A percentile compares a stretch with the other conserved stretches of the same genome.
Conservation (phyloP, 2,113 vertebrate species). For the Chroicocephalus ridibundus region DNA sequence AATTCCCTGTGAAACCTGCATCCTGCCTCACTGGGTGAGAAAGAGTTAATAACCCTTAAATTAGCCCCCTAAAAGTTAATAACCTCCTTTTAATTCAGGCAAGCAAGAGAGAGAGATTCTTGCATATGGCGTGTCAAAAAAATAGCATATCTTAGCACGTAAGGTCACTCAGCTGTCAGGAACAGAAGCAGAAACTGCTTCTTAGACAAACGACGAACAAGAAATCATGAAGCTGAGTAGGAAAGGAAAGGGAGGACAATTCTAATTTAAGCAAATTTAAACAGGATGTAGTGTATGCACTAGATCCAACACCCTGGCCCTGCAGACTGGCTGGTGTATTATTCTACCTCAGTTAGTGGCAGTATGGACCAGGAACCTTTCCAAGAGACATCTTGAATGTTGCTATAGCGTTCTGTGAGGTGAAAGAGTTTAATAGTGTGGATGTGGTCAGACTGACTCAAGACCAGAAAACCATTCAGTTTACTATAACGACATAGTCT, state of each 20-base stretch:
- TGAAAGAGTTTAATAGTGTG: not conserved
- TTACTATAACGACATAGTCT: accelerated
- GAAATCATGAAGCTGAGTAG: not conserved
- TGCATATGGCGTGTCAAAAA: constrained; percentile 22
- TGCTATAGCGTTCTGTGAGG: not conserved
- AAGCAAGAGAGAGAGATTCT: not conserved
- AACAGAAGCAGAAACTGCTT: constrained; percentile 1
- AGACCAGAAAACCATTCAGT: not conserved
- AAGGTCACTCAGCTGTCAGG: constrained; percentile 15
- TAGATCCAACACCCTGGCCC: not conserved
- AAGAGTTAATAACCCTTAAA: not conserved
- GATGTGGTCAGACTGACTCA: not conserved
- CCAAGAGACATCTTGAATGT: not conserved
- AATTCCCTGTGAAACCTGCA: not conserved
- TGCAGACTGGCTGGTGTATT: not conserved
- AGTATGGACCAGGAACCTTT: not conserved
- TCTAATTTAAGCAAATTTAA: not conserved
- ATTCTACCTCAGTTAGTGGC: not conserved
- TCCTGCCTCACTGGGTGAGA: not conserved
- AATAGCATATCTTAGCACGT: not conserved
- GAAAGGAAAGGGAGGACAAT: not conserved
- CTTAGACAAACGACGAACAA: not conserved
- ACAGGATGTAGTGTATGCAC: not conserved
- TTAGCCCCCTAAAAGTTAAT: not conserved
- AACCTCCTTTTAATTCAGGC: not conserved